Conservation (phyloP, 2,113 vertebrate species). For the Phalacrocorax pelagicus region DNA sequence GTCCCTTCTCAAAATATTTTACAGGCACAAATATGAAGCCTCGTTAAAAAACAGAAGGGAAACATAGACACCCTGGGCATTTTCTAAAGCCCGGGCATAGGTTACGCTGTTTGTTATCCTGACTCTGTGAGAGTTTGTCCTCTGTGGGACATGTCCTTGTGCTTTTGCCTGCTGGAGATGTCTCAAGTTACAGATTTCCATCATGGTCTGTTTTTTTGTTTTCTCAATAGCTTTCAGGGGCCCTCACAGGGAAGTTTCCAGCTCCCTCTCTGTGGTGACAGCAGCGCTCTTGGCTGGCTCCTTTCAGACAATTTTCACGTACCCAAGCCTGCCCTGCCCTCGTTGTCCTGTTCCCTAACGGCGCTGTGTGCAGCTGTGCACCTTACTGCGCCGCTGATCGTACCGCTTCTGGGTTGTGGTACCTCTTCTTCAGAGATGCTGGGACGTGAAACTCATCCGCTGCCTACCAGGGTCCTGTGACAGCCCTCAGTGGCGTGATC, state of each 20-base stretch:
- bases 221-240: not conserved
- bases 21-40: not conserved
- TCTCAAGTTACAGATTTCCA: constrained; percentile 28
- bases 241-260: not conserved
- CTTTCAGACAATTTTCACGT: not conserved
- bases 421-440: not conserved
- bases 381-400: not conserved
- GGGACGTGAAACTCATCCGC: not conserved
- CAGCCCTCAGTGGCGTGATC: not conserved
- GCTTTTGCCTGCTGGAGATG: not conserved
- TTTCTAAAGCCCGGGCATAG: not conserved
- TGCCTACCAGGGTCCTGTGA: not conserved
- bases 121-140: not conserved
- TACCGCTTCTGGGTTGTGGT: not conserved
- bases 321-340: not conserved
- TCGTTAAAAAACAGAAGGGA: not conserved
- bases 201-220: not conserved
- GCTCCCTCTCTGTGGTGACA: not conserved
- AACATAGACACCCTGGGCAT: not conserved
- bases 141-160: not conserved
- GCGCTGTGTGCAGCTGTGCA: rapidly evolving
- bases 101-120: not conserved
- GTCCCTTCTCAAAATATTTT: not conserved
- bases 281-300: not conserved
- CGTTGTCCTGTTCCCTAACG: not conserved